Evolutionary conservation across 1,140 invertebrate species (phyloP).

Genomic region (Anadara kagoshimensis): DNA sequence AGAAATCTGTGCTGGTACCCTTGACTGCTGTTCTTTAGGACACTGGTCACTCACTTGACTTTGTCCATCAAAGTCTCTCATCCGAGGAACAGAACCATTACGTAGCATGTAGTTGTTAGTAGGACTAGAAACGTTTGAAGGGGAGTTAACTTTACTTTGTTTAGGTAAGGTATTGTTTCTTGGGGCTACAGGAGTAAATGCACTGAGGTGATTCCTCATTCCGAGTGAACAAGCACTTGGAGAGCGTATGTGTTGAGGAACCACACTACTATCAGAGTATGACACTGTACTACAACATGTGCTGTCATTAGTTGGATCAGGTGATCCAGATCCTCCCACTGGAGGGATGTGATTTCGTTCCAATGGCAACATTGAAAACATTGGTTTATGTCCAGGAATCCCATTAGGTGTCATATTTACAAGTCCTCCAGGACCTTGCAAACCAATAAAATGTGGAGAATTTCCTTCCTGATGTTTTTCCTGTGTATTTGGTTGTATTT

Average conservation of each 20-base stretch:
- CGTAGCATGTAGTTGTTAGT: slow-evolving; percentile 34
- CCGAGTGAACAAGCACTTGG: slow-evolving; percentile 60
- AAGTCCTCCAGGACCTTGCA: background rate
- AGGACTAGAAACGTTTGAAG: slow-evolving; percentile 38
- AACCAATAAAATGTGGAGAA: no score
- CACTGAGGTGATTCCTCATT: slow-evolving; percentile 58
- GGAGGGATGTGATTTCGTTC: slow-evolving; percentile 43
- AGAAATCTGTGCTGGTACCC: background rate
- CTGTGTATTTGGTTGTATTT: slow-evolving; percentile 48
- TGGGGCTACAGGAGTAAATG: slow-evolving; percentile 63
- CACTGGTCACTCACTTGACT: slow-evolving; percentile 53
- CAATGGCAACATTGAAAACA: slow-evolving; percentile 41
- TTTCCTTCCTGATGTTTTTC: no score
- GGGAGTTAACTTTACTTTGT: slow-evolving; percentile 31
- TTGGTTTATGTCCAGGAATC: slow-evolving; percentile 20
- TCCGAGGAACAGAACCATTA: slow-evolving; percentile 54
- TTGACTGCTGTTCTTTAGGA: slow-evolving; percentile 15
- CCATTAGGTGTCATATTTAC: slow-evolving; percentile 23
- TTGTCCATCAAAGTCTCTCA: slow-evolving; percentile 64
- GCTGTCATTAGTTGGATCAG: slow-evolving; percentile 37
- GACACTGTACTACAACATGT: slow-evolving; percentile 50
- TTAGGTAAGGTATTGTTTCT: slow-evolving; percentile 62
- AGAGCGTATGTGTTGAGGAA: slow-evolving; percentile 53
- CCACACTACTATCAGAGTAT: slow-evolving; percentile 43
- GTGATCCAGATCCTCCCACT: slow-evolving; percentile 33